Evolutionary conservation across 2,113 vertebrate species (phyloP).

Genomic region (Rhinolophus sinicus): DNA sequence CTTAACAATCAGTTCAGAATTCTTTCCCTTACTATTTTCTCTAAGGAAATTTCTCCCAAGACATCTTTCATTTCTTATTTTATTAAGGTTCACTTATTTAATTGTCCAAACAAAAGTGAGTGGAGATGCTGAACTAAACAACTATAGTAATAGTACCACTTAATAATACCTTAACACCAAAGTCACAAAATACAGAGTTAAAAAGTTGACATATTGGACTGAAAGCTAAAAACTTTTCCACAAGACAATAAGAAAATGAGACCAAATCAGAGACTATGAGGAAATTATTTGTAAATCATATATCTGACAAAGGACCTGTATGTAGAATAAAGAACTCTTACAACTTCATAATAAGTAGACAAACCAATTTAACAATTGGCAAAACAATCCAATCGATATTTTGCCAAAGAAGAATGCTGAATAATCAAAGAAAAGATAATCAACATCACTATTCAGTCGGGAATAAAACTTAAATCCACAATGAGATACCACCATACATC

Average conservation of each 20-base stretch:
- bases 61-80: not conserved
- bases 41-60: not conserved
- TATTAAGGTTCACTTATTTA: conserved; percentile 21
- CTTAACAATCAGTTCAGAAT: not conserved
- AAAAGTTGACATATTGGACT: not conserved
- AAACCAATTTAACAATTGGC: not conserved
- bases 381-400: not conserved
- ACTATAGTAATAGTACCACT: not conserved
- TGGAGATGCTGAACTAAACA: not conserved
- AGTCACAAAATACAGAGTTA: not conserved
- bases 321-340: not conserved
- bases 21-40: not conserved
- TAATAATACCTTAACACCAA: not conserved
- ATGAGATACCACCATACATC: not conserved
- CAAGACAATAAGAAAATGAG: not conserved
- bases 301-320: not conserved
- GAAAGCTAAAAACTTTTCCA: not conserved
- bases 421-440: not conserved
- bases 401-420: not conserved
- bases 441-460: not conserved
- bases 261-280: not conserved
- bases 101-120: not conserved
- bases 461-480: not conserved
- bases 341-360: not conserved
- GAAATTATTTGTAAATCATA: not conserved